These are phyloP conservation scores for Hypercompe scribonia DNA, from an alignment of 2,888 invertebrate genomes.

Conservation along the genomic window DNA sequence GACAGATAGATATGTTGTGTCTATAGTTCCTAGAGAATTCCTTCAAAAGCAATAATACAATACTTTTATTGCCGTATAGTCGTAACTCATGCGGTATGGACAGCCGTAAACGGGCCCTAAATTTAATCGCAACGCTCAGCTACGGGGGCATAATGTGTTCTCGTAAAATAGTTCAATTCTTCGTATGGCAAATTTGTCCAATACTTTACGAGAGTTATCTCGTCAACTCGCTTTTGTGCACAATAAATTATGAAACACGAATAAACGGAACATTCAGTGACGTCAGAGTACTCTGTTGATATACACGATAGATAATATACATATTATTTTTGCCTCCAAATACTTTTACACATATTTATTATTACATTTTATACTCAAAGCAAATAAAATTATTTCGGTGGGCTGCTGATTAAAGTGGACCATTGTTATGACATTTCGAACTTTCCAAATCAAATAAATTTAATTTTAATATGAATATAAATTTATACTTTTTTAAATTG, in stretches of 20 bases:
- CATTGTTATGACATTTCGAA: background rate
- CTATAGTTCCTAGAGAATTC: slow-evolving; percentile 43
- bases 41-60: slow-evolving; percentile 50
- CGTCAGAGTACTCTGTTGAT: slow-evolving; percentile 33
- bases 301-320: slow-evolving; percentile 15
- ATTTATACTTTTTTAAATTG: background rate
- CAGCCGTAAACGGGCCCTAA: slow-evolving; percentile 62
- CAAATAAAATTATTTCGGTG: background rate
- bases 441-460: background rate
- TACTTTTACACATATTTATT: too few relatives aligned
- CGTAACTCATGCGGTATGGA: slow-evolving; percentile 64
- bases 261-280: slow-evolving; percentile 18
- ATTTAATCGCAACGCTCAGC: slow-evolving; percentile 63
- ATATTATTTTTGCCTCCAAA: slow-evolving; percentile 17
- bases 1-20: slow-evolving; percentile 24
- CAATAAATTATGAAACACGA: slow-evolving; percentile 6
- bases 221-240: background rate
- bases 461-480: background rate
- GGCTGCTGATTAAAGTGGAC: background rate
- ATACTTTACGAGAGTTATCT: slow-evolving; percentile 5
- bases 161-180: slow-evolving; percentile 63
- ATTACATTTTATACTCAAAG: background rate
- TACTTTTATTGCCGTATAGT: slow-evolving; percentile 57
- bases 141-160: slow-evolving; percentile 55
- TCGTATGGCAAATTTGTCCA: slow-evolving; percentile 13